Evolutionary conservation across 2,888 invertebrate species (phyloP).

Genomic region (Spatulosminthurus flaviceps): DNA sequence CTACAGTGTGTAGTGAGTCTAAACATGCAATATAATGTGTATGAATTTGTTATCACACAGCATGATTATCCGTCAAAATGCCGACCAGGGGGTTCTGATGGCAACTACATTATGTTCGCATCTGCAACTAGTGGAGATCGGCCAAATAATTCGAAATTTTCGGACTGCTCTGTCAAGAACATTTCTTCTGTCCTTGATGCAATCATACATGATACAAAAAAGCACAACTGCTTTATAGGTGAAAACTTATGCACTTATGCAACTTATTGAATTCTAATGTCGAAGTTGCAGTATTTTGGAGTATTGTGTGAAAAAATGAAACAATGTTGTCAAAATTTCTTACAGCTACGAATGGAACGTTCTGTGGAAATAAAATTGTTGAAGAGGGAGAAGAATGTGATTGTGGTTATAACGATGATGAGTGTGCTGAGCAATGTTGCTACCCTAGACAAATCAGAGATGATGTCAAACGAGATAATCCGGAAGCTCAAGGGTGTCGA

Average conservation of each 20-base stretch:
- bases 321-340: slow-evolving; percentile 31
- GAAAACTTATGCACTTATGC: too few species aligned
- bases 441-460: slow-evolving; percentile 83
- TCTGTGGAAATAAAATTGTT: slow-evolving; percentile 99
- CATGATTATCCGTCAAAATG: slow-evolving; percentile 93
- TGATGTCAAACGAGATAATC: slow-evolving; percentile 75
- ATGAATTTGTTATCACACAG: slow-evolving; percentile 69
- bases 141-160: slow-evolving; percentile 97
- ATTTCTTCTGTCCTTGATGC: slow-evolving; percentile 94
- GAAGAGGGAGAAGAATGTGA: slow-evolving; percentile 99
- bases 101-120: slow-evolving; percentile 99
- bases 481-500: slow-evolving; percentile 81
- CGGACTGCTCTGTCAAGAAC: slow-evolving; percentile 91
- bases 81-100: slow-evolving; percentile 87
- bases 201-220: slow-evolving; percentile 82
- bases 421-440: slow-evolving; percentile 93
- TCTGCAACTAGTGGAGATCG: slow-evolving; percentile 98
- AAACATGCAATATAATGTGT: too few species aligned
- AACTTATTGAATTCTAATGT: too few species aligned
- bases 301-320: not conserved
- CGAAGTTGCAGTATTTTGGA: not conserved
- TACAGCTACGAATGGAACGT: slow-evolving; percentile 85
- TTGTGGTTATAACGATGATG: slow-evolving; percentile 90
- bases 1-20: too few species aligned
- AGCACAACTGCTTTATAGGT: slow-evolving; percentile 90